phyloP scores from a whole-genome alignment of 2,888 invertebrate genomes.

The Eretmocerus hayati region DNA sequence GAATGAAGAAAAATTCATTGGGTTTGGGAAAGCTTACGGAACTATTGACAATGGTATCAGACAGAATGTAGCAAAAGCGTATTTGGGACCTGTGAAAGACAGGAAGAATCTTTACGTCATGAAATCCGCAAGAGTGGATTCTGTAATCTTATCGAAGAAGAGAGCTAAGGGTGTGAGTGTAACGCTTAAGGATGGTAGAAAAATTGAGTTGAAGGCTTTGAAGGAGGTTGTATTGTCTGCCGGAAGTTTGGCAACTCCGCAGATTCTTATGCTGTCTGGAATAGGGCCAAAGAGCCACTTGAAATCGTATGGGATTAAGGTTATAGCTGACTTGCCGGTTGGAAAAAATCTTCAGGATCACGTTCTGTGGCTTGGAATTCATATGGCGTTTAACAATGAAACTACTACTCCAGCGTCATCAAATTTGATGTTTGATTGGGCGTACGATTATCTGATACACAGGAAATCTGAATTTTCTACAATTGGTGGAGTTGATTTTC shows the following conservation, averaged over 20 bases:
- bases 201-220: conserved; percentile 41
- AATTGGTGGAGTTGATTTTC: conserved; percentile 47
- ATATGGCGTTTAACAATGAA: conserved; percentile 25
- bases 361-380: conserved; percentile 34
- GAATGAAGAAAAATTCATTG: conserved; percentile 46
- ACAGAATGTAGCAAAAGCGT: conserved; percentile 46
- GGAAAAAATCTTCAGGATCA: conserved; percentile 56
- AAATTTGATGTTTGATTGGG: conserved; percentile 25
- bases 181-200: conserved; percentile 35
- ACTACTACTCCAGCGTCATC: not conserved
- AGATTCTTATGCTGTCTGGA: conserved; percentile 63
- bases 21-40: conserved; percentile 49
- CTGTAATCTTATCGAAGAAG: conserved; percentile 49
- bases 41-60: conserved; percentile 45
- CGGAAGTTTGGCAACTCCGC: conserved; percentile 61
- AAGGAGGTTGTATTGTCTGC: conserved; percentile 61
- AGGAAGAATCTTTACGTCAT: conserved; percentile 55
- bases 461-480: conserved; percentile 47
- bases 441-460: conserved; percentile 45
- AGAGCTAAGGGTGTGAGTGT: conserved; percentile 47
- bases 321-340: conserved; percentile 49
- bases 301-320: conserved; percentile 44
- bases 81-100: conserved; percentile 47
- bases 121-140: conserved; percentile 52
- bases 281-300: conserved; percentile 54